Evolutionary conservation across 2,888 invertebrate genomes (phyloP).

Genomic region (Encarsia formosa): DNA sequence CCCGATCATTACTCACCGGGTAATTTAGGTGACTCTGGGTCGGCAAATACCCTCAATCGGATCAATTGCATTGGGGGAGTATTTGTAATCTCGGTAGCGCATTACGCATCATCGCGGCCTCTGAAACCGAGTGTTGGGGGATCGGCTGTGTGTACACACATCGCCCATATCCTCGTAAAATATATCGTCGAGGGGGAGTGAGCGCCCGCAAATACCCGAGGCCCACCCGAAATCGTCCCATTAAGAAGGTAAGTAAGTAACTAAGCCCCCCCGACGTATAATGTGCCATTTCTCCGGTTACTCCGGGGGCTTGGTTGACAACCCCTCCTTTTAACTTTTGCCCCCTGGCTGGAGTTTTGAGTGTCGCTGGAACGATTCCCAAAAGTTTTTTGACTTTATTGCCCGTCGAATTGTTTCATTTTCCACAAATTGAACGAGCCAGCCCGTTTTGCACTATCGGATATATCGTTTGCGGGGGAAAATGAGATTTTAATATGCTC

Average conservation of each 20-base stretch:
- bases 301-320: constrained; percentile 1
- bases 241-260: constrained; percentile 16
- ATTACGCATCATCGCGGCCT: background rate
- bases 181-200: background rate
- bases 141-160: background rate
- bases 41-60: constrained; percentile 11
- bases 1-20: constrained; percentile 9
- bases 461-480: no score
- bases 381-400: no score
- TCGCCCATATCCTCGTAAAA: no score
- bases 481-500: no score
- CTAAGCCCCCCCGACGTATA: background rate
- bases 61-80: background rate
- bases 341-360: constrained; percentile 11
- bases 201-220: no score
- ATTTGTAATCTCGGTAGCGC: background rate
- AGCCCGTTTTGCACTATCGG: no score
- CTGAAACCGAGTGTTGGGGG: background rate
- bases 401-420: no score
- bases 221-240: constrained; percentile 18
- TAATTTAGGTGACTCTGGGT: constrained; percentile 14
- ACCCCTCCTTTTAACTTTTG: constrained; percentile 11
- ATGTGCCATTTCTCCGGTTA: constrained; percentile 15
- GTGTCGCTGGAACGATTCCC: no score
- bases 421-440: no score